Evolutionary conservation across 2,113 vertebrate species (phyloP).

Genomic region (Calidris pygmaea): DNA sequence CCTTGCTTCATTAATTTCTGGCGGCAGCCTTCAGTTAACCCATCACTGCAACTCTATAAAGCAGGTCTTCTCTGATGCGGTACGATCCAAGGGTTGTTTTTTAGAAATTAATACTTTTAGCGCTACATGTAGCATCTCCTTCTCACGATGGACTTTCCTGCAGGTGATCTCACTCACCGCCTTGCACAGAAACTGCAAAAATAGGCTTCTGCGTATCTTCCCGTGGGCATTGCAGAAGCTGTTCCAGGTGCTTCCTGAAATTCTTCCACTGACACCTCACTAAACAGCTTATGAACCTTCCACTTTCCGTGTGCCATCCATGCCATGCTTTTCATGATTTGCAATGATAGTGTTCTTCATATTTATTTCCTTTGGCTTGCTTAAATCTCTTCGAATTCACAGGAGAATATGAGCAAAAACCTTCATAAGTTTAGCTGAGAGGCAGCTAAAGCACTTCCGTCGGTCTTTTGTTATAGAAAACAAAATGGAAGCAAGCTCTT

Average conservation of each 20-base stretch:
- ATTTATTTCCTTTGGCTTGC: neutral
- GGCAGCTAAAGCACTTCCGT: neutral
- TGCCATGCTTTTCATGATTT: neutral
- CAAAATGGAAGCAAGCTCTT: accelerated
- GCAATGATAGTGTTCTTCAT: neutral
- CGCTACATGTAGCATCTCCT: neutral
- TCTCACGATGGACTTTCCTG: neutral
- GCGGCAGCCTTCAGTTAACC: neutral
- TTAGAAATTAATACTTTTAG: neutral
- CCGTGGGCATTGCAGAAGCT: neutral
- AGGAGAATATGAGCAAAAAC: neutral
- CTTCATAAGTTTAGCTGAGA: neutral
- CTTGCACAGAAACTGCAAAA: neutral
- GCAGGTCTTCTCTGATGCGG: neutral
- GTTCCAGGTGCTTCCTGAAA: neutral
- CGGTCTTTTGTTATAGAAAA: neutral
- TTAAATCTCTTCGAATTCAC: neutral
- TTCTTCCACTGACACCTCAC: neutral
- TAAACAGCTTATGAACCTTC: neutral
- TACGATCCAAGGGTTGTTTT: neutral
- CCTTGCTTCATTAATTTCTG: neutral
- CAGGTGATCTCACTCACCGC: neutral
- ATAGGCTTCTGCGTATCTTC: accelerated
- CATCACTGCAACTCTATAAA: neutral
- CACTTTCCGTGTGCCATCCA: neutral